A percentile compares a stretch with the other conserved stretches of the same genome.
Conservation (phyloP, 2,797 vertebrate species). For the Myiothlypis coronata region DNA sequence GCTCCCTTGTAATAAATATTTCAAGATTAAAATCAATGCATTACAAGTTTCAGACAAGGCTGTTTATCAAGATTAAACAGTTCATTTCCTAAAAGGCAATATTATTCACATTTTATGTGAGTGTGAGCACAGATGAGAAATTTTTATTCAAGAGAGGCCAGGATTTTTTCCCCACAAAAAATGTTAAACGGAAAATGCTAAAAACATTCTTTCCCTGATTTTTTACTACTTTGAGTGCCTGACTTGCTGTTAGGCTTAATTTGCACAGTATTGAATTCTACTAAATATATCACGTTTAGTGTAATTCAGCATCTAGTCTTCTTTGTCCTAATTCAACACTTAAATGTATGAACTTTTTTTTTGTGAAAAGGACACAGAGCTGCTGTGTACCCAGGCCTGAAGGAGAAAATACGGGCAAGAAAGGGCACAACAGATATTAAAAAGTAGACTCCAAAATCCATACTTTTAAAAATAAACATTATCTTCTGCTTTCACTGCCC, state of each 20-base stretch:
- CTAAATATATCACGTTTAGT: background rate
- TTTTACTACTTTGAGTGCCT: background rate
- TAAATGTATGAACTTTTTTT: background rate
- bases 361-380: background rate
- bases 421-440: background rate
- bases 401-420: background rate
- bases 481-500: background rate
- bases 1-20: background rate
- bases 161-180: background rate
- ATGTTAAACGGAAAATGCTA: background rate
- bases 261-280: background rate
- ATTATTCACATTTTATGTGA: constrained; percentile 7
- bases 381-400: background rate
- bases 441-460: background rate
- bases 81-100: constrained; percentile 8
- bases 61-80: constrained; percentile 11
- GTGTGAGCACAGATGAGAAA: background rate
- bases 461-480: background rate
- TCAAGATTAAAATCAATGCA: background rate
- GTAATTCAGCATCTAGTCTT: background rate
- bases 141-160: background rate
- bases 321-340: background rate
- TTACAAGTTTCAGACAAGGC: constrained; percentile 19
- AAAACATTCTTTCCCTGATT: background rate
- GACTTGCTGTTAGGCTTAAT: background rate